Evolutionary conservation across 2,797 vertebrate species (phyloP), one percentile per base, ranked within the genome.

Genomic region (Eulemur albifrons): DNA sequence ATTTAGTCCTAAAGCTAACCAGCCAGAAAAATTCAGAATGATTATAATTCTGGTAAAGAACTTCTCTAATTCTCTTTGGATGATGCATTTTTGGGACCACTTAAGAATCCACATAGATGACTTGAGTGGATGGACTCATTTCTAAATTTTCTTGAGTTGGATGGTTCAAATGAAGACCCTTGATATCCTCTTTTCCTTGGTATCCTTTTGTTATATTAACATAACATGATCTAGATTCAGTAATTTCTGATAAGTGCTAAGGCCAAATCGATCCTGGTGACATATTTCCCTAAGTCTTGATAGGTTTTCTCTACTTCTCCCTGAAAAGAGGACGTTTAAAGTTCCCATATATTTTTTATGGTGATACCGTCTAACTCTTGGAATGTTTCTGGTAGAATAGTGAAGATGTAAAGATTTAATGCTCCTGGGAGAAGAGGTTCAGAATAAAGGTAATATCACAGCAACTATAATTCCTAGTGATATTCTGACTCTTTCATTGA

Each of bases 301-400:
- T 21, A 83, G 80, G 3, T 72, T 25, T 65, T 27, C 14, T 72
- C 52, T 70, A 35, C 25, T 7, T 59, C 14, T 91, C 6, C 35
- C 40, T 57, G 17, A 43, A 89, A 96, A 84, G 12, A 75, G 7
- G 23, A 59, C 7, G 40, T 86, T 89, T 27, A 59, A 73, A 83
- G 4, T 84, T 93, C 57, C n/a, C 30, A 59, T 88, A 59, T 0
- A 14, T 92, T 81, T 95, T 92, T 83, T 54, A 76, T 17, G 61
- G 18, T 52, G 57, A 80, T 40, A 1, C 18, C 10, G 48, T 17
- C 23, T 84, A 23, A 90, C 40, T 48, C 57, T 77, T 50, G 35
- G 30, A 57, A 38, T 67, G 20, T 93, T 95, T 95, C 80, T 94
- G 18, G 32, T 67, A 75, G 20, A 69, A 79, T 38, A 84, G 93